Evolutionary conservation across 2,888 invertebrate species (phyloP).

Genomic region (Coenonympha glycerion): DNA sequence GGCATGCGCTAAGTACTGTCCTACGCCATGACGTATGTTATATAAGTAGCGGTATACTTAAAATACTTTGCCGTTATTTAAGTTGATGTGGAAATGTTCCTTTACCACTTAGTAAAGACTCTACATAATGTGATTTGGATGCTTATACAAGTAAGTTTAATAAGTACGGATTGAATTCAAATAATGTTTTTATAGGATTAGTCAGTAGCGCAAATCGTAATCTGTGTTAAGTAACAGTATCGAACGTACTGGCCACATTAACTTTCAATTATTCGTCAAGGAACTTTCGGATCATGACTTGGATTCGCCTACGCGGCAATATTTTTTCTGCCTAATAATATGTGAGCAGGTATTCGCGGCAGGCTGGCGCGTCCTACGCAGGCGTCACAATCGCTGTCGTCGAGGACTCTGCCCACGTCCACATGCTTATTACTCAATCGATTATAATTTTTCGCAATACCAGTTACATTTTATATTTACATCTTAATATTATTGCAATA

Average conservation of each 20-base stretch:
- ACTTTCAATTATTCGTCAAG: slow-evolving; percentile 48
- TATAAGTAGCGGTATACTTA: slow-evolving; percentile 39
- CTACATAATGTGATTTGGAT: not conserved
- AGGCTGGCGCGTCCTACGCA: slow-evolving; percentile 51
- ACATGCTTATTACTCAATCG: slow-evolving; percentile 38
- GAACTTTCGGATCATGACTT: slow-evolving; percentile 48
- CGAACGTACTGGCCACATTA: slow-evolving; percentile 34
- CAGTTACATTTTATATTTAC: too few species aligned
- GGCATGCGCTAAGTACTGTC: slow-evolving; percentile 59
- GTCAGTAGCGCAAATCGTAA: not conserved
- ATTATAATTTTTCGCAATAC: slow-evolving; percentile 35
- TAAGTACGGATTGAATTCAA: not conserved
- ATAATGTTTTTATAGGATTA: slow-evolving; percentile 13
- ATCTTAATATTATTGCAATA: not conserved
- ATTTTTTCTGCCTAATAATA: slow-evolving; percentile 34
- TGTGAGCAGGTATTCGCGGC: slow-evolving; percentile 42
- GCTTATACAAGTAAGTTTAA: not conserved
- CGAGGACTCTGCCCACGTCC: slow-evolving; percentile 59
- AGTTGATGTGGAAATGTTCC: not conserved
- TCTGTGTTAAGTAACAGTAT: slow-evolving; percentile 37
- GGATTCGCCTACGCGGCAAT: slow-evolving; percentile 49
- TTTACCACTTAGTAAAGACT: not conserved
- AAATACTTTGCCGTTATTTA: slow-evolving; percentile 21
- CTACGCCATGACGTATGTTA: slow-evolving; percentile 45
- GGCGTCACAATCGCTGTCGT: slow-evolving; percentile 33